Evolutionary conservation across 2,113 vertebrate genomes (phyloP).

Genomic region (Thamnaconus septentrionalis): DNA sequence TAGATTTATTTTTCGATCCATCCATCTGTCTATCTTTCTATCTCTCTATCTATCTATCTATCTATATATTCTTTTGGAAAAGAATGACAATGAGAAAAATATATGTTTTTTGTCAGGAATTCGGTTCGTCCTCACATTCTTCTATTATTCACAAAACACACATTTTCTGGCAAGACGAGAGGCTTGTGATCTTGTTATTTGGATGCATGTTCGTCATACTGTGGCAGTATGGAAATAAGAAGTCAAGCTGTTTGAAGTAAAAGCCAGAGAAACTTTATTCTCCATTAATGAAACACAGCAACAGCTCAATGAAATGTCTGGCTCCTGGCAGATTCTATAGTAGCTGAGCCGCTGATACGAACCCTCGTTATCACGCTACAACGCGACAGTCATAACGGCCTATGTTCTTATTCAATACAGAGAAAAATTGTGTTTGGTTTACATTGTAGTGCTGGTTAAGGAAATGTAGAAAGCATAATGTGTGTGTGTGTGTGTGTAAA

Average conservation of each 20-base stretch:
- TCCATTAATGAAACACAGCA: constrained; percentile 3
- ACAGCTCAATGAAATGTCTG: constrained; percentile 10
- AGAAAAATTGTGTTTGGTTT: constrained; percentile 1
- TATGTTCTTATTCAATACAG: constrained; percentile 17
- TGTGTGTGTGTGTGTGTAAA: not conserved
- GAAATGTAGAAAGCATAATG: constrained; percentile 24
- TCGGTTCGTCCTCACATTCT: constrained; percentile 5
- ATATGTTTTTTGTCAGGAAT: constrained; percentile 9
- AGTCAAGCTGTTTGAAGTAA: constrained; percentile 14
- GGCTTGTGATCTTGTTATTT: constrained; percentile 7
- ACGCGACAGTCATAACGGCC: constrained; percentile 18
- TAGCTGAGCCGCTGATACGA: not conserved
- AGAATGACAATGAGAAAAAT: too few species aligned
- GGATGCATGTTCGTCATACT: constrained; percentile 22
- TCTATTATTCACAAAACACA: constrained; percentile 12
- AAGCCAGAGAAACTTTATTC: constrained; percentile 9
- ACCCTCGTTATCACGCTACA: constrained; percentile 25
- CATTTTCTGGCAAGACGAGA: too few species aligned
- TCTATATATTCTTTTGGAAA: too few species aligned
- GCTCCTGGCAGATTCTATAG: constrained; percentile 6
- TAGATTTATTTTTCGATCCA: too few species aligned
- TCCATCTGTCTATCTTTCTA: too few species aligned
- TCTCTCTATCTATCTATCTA: too few species aligned
- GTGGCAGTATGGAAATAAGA: constrained; percentile 17
- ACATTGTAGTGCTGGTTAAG: constrained; percentile 17